Percentiles rank a stretch among this genome's conserved stretches.
Conservation (phyloP, 2,113 vertebrate genomes). For the Nothobranchius furzeri region DNA sequence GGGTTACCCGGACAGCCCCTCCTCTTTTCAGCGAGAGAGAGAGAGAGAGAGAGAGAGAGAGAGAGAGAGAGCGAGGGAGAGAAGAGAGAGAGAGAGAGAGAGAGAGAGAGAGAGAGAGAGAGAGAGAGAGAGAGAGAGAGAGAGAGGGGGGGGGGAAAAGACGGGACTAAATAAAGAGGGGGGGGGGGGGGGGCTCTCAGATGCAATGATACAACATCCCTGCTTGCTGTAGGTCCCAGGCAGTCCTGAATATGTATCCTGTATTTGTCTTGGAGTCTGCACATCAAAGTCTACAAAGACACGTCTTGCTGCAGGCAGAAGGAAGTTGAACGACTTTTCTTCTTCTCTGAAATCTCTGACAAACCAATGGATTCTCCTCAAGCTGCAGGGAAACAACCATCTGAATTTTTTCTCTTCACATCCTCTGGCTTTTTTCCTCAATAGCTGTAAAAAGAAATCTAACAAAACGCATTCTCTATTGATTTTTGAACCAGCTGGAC, state of each 20-base stretch:
- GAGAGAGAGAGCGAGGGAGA: too few relatives aligned
- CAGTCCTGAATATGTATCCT: constrained; percentile 67
- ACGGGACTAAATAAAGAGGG: too few relatives aligned
- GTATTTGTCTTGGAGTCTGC: constrained; percentile 50
- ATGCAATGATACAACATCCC: constrained; percentile 46
- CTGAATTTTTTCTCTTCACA: too few relatives aligned
- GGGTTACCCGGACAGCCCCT: constrained; percentile 84
- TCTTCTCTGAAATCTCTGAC: constrained; percentile 4
- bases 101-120: too few relatives aligned
- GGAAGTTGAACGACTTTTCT: constrained; percentile 1
- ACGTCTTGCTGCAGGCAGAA: constrained; percentile 7
- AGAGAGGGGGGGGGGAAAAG: too few relatives aligned
- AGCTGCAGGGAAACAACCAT: not conserved
- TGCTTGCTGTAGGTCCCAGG: constrained; percentile 58
- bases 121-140: too few relatives aligned
- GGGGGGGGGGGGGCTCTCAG: constrained; percentile 50
- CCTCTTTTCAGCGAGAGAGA: constrained; percentile 75
- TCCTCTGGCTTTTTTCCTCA: too few relatives aligned
- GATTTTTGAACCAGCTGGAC: constrained; percentile 47
- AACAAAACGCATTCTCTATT: constrained; percentile 14
- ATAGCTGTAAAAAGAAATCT: not conserved
- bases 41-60: constrained; percentile 45
- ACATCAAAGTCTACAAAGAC: constrained; percentile 39
- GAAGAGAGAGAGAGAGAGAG: too few relatives aligned
- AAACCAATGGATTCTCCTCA: not conserved